Evolutionary conservation across 2,113 vertebrate genomes (phyloP).

Genomic region (Leptobrachium leishanense): DNA sequence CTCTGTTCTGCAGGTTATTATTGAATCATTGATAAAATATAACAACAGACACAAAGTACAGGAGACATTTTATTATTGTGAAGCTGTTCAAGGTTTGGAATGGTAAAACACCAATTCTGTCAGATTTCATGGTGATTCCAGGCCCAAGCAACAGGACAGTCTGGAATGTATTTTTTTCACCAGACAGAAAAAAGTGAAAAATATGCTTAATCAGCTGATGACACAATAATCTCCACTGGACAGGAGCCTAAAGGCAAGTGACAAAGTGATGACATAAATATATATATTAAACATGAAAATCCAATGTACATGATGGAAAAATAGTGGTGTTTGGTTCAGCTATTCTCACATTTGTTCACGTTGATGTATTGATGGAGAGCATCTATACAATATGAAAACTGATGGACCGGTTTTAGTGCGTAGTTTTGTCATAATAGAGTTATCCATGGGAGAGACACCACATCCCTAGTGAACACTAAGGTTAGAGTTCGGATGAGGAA

Average conservation of each 20-base stretch:
- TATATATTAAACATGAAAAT: not conserved
- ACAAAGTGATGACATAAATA: not conserved
- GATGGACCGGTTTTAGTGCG: too few species aligned
- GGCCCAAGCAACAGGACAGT: slow-evolving; percentile 1
- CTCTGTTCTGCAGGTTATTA: not conserved
- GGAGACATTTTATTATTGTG: slow-evolving; percentile 35
- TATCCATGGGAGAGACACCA: too few species aligned
- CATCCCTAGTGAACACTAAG: too few species aligned
- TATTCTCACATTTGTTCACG: too few species aligned
- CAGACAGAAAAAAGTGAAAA: slow-evolving; percentile 21
- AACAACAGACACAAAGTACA: slow-evolving; percentile 2
- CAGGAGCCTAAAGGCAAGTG: slow-evolving; percentile 8
- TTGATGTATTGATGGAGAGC: too few species aligned
- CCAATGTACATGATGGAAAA: not conserved
- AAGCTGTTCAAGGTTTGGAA: slow-evolving; percentile 23
- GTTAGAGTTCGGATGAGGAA: too few species aligned
- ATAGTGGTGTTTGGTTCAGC: not conserved
- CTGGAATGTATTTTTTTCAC: not conserved
- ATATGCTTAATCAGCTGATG: slow-evolving; percentile 23
- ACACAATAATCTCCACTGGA: slow-evolving; percentile 48
- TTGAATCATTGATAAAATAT: not conserved
- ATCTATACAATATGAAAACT: too few species aligned
- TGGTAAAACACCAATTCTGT: slow-evolving; percentile 5
- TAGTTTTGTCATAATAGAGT: too few species aligned
- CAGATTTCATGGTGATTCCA: not conserved